Evolutionary conservation across 2,797 vertebrate species (phyloP).

Genomic region (Poecilia wingei): DNA sequence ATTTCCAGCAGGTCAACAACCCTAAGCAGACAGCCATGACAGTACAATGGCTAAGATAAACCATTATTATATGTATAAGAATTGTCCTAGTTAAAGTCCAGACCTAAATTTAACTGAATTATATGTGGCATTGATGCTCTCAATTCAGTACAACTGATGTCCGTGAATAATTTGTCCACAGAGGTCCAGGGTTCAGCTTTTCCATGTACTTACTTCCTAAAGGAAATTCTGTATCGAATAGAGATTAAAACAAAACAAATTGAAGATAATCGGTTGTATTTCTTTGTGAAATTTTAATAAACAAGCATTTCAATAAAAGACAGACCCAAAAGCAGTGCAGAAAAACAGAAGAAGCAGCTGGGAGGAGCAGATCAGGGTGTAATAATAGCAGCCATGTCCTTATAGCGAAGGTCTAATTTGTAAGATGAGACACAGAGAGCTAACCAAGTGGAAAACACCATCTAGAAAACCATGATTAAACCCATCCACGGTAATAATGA

Average conservation of each 20-base stretch:
- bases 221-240: background rate
- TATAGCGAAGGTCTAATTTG: conserved; percentile 48
- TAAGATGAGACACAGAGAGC: conserved; percentile 47
- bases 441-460: conserved; percentile 71
- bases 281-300: background rate
- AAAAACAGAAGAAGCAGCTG: background rate
- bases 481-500: conserved; percentile 70
- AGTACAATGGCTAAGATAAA: background rate
- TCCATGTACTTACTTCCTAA: too few species aligned
- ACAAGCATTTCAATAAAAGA: background rate
- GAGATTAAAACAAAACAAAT: background rate
- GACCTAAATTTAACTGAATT: background rate
- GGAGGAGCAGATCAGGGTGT: conserved; percentile 14
- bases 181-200: background rate
- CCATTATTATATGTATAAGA: background rate
- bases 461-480: conserved; percentile 72
- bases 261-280: background rate
- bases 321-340: background rate
- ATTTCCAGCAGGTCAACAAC: background rate
- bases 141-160: background rate
- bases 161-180: background rate
- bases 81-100: background rate
- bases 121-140: background rate
- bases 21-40: background rate
- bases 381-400: conserved; percentile 30